These are phyloP conservation scores for Polymixis lichenea DNA, from an alignment of 2,888 invertebrate species.

Conservation along the genomic window DNA sequence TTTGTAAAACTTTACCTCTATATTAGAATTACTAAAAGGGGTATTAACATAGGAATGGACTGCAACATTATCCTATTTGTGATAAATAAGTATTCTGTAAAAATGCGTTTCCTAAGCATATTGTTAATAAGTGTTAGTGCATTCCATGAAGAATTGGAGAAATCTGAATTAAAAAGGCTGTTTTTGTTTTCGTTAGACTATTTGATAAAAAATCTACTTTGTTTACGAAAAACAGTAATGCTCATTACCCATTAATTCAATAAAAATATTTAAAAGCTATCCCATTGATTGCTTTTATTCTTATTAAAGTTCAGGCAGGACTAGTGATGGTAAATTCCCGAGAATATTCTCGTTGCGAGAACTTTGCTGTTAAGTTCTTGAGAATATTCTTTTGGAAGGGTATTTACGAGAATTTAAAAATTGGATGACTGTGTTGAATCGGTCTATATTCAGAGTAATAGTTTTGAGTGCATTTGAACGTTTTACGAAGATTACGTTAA, in stretches of 20 bases:
- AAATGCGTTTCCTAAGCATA: conserved; percentile 1
- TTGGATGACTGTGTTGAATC: too few species aligned
- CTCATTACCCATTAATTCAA: neutral
- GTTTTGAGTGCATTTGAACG: too few species aligned
- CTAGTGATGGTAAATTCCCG: too few species aligned
- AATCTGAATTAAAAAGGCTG: neutral
- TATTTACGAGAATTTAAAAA: too few species aligned
- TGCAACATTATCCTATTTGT: neutral
- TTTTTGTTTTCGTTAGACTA: neutral
- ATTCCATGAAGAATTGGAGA: neutral
- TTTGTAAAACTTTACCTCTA: neutral
- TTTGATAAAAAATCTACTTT: neutral
- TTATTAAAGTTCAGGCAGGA: too few species aligned
- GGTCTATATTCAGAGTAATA: too few species aligned
- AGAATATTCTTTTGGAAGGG: too few species aligned
- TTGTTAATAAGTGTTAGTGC: neutral
- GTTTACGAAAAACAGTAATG: neutral
- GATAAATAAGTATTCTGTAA: neutral
- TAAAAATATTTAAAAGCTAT: too few species aligned
- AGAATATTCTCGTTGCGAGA: too few species aligned
- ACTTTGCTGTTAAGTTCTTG: too few species aligned
- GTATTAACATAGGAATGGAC: neutral
- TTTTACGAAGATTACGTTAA: too few species aligned
- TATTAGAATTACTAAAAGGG: neutral
- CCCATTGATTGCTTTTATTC: too few species aligned